Base-by-base conservation (phyloP, 2,113 vertebrate genomes). In the Carassius auratus region DNA sequence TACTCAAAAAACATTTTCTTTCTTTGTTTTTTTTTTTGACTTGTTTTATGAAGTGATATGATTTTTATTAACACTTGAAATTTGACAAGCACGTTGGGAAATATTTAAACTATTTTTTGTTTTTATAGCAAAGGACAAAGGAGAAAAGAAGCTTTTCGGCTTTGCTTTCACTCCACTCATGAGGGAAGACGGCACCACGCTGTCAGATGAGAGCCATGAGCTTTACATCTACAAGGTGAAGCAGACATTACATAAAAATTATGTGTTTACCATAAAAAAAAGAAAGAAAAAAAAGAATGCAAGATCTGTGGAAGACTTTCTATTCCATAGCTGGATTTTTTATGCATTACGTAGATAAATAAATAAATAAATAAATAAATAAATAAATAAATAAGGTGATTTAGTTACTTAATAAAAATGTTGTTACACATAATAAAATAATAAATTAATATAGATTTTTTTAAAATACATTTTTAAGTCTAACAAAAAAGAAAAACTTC, bases 191-290 rank as follows among this genome's bases (percentile, higher is more conserved):
- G 98, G 98, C 48, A 99, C 97, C 0, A 99, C 98, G 5, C 94
- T 99, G 8, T 99, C 98, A 0, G 97, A 99, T 86, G 97, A 99
- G 81, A 96, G 96, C 87, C 98, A 99, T 1, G 97, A 99, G 74
- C 97, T 99, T 83, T 99, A 98, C 64, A 97, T 99, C 48, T 99
- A 99, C 94, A 99, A 99, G 98, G 98, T 99, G 93, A 88, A 88
- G 15, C 62, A 59, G 55, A 59, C 17, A 2, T 19, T 7, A 19
- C 6, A 2, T 21, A 55, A 0, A 55, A 55, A 55, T 55, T 45
- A 45, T 42, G 38, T 42, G 38, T 42, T 42, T 42, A 42, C 38
- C 38, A 42, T 42, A 30, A 30, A 30, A 30, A 30, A 8, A 45
- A 26, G 26, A 8, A 45, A n/a, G n/a, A 45, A 45, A 45, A 45